Percentiles rank a stretch among this genome's conserved stretches.
phyloP scores from a whole-genome alignment of 1,140 invertebrate genomes.

The Megalonaias nervosa region DNA sequence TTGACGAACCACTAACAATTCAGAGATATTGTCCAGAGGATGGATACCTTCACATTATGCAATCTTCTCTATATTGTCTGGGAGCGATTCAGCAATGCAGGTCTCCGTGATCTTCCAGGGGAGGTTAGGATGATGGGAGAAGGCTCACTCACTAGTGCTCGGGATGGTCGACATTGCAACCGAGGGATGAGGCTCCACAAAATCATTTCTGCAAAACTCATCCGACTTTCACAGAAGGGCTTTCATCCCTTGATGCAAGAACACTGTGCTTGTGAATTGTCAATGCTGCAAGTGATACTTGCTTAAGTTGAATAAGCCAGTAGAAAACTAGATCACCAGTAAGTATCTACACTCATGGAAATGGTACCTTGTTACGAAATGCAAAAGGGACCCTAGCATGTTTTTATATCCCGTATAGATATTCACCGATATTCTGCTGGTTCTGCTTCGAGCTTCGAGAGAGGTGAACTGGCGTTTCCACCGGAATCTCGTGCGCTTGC shows the following conservation, averaged over 20 bases:
- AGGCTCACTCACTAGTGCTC: conserved; percentile 28
- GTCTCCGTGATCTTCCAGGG: conserved; percentile 31
- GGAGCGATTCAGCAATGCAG: conserved; percentile 38
- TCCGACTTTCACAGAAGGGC: conserved; percentile 22
- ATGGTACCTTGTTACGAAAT: too few relatives aligned
- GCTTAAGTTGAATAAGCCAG: too few relatives aligned
- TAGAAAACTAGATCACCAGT: too few relatives aligned
- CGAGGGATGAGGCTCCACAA: conserved; percentile 41
- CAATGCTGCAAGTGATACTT: too few relatives aligned
- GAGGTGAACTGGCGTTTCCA: too few relatives aligned
- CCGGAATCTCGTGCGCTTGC: too few relatives aligned
- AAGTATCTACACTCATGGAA: too few relatives aligned
- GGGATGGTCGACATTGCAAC: conserved; percentile 41
- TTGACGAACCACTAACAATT: conserved; percentile 1
- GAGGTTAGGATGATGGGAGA: conserved; percentile 38
- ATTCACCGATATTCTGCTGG: too few relatives aligned
- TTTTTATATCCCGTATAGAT: too few relatives aligned
- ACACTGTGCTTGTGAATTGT: too few relatives aligned
- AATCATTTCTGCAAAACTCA: conserved; percentile 32
- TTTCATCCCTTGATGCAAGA: conserved; percentile 10
- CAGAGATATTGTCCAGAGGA: conserved; percentile 18
- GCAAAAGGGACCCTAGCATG: too few relatives aligned
- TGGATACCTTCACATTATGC: conserved; percentile 34
- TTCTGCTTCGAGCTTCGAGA: too few relatives aligned
- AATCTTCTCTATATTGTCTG: conserved; percentile 36